Conservation (phyloP, 2,113 vertebrate species). For the Scytalopus superciliaris region DNA sequence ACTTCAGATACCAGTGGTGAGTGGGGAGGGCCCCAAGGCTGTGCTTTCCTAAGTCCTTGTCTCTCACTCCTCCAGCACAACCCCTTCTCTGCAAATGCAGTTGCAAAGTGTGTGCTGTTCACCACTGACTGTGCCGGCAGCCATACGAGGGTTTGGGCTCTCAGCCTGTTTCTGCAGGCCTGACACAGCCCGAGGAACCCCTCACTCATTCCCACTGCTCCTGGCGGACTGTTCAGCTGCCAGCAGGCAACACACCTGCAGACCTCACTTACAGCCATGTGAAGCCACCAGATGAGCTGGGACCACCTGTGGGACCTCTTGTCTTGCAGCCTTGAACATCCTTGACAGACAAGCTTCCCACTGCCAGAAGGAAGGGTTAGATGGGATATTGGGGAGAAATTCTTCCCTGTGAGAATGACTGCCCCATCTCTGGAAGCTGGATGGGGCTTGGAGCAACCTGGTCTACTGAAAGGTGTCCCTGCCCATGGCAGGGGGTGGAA, state of each 20-base stretch:
- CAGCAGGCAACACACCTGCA: not conserved
- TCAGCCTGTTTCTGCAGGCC: not conserved
- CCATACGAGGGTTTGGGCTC: accelerated
- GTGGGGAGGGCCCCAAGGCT: not conserved
- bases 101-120: not conserved
- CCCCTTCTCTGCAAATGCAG: not conserved
- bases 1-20: too few species aligned
- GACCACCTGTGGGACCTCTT: not conserved
- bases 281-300: not conserved
- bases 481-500: too few species aligned
- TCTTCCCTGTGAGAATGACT: not conserved
- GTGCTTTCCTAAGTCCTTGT: not conserved
- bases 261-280: not conserved
- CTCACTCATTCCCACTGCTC: accelerated
- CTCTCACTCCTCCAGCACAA: not conserved
- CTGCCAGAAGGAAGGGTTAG: accelerated
- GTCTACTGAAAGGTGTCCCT: not conserved
- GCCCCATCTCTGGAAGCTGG: not conserved
- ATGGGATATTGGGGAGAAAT: not conserved
- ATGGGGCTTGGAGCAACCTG: not conserved
- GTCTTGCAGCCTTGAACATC: not conserved
- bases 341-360: not conserved
- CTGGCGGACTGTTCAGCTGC: not conserved
- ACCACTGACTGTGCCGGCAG: not conserved
- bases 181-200: not conserved